A percentile compares a stretch with the other conserved stretches of the same genome.
Evolutionary conservation across 2,888 invertebrate genomes (phyloP).

Genomic region (Ganaspis brasiliensis): DNA sequence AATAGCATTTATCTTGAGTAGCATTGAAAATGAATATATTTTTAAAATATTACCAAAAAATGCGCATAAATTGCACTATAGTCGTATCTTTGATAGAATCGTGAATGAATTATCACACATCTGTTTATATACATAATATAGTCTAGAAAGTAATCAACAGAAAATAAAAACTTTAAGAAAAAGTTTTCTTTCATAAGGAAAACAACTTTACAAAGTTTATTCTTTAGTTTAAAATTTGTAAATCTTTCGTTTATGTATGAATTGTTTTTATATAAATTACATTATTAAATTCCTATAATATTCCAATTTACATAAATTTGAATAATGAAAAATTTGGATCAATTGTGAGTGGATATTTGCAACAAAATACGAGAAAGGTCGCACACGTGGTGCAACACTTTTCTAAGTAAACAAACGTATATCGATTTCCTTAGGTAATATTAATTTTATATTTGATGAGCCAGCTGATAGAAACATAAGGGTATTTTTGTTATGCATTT

Average conservation of each 20-base stretch:
- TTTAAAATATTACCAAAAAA: background rate
- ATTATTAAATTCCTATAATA: no score
- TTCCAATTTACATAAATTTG: background rate
- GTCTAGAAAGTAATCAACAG: no score
- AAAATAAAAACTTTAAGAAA: no score
- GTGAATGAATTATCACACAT: no score
- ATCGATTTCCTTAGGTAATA: slow-evolving; percentile 1
- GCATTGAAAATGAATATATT: background rate
- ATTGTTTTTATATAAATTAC: background rate
- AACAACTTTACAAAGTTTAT: no score
- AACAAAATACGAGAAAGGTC: slow-evolving; percentile 15
- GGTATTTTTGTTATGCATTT: background rate
- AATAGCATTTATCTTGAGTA: background rate
- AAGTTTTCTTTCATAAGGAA: no score
- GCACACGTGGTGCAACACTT: slow-evolving; percentile 9
- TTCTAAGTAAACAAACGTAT: slow-evolving; percentile 26
- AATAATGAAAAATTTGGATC: background rate
- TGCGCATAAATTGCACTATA: background rate
- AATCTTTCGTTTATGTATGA: no score
- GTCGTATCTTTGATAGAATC: no score
- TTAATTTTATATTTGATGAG: slow-evolving; percentile 5
- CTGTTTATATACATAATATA: no score
- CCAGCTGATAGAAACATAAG: background rate
- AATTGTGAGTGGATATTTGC: background rate
- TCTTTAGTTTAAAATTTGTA: no score